phyloP scores from a whole-genome alignment of 2,113 vertebrate genomes.

The Naja naja region DNA sequence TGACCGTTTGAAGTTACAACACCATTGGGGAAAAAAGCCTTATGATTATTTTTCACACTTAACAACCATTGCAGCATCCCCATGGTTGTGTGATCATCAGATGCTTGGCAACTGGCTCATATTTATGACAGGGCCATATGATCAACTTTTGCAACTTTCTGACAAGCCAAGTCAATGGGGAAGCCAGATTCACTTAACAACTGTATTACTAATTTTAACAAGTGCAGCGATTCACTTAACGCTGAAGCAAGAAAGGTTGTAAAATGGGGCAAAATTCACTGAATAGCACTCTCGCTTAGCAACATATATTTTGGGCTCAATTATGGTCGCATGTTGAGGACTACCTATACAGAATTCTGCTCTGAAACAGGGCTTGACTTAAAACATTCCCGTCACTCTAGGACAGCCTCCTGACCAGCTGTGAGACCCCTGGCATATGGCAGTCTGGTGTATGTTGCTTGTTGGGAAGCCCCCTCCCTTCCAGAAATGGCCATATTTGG shows the following conservation, averaged over 20 bases:
- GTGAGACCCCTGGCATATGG: constrained; percentile 36
- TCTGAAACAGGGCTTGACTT: constrained; percentile 39
- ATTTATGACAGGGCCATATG: neutral
- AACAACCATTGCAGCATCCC: neutral
- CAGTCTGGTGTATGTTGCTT: neutral
- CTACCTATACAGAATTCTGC: constrained; percentile 39
- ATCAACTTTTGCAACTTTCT: neutral
- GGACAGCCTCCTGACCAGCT: constrained; percentile 44
- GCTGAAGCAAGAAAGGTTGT: neutral
- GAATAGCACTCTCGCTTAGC: neutral
- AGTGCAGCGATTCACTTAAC: neutral
- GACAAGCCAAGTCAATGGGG: neutral
- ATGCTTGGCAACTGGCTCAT: neutral
- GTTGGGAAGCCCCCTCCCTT: constrained; percentile 23
- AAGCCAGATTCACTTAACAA: neutral
- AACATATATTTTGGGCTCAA: neutral
- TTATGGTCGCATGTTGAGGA: neutral
- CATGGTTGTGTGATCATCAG: neutral
- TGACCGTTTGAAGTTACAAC: neutral
- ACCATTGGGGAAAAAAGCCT: neutral
- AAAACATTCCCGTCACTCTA: neutral
- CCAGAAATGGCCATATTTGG: neutral
- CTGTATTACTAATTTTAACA: neutral
- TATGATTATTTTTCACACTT: neutral
- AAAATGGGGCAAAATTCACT: neutral